Evolutionary conservation across 2,888 invertebrate species (phyloP), one percentile per base, ranked within the genome.

Genomic region (Caenorhabditis sp.): DNA sequence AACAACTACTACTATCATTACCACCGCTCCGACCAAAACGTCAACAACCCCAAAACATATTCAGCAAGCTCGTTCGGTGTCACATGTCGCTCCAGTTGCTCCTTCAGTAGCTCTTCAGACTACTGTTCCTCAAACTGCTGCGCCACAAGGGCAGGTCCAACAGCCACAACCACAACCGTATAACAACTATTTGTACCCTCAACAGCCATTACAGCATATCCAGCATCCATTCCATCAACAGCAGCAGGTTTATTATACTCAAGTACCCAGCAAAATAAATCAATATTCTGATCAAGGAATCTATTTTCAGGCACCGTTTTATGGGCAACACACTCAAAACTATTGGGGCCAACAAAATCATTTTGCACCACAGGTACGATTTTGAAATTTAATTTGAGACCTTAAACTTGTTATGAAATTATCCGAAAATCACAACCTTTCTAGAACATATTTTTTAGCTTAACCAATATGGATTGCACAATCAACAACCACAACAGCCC

Each of bases 241-340:
- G 6, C 61, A 55, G 20, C 46, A 45, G 22, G n/a, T 52, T n/a
- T 63, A 72, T 35, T 56, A 72, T 17, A 50, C 17, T 24, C 63
- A 58, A 63, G 63, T 65, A 22, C 13, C n/a, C 3, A 22, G 3
- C 56, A 27, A 45, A 22, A 13, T 15, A 37, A 48, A 26, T 48
- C 9, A 35, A n/a, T n/a, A n/a, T n/a, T n/a, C n/a, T n/a, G n/a
- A n/a, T n/a, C n/a, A 24, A 46, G 17, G 9, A 7, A 46, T 26
- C 2, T 7, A 27, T 15, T 17, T 50, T 35, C 17, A 62, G 56
- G 45, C 35, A 20, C 66, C 52, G 48, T 43, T 58, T 22, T 73
- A 73, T 39, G 66, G 61, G 7, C 74, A 66, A 46, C 66, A 66
- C 30, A 74, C 65, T 6, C 74, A 66, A 55, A 46, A 66, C 13